A percentile compares a stretch with the other conserved stretches of the same genome.
Evolutionary conservation across 2,113 vertebrate genomes (phyloP).

Genomic region (Protobothrops flavoviridis): DNA sequence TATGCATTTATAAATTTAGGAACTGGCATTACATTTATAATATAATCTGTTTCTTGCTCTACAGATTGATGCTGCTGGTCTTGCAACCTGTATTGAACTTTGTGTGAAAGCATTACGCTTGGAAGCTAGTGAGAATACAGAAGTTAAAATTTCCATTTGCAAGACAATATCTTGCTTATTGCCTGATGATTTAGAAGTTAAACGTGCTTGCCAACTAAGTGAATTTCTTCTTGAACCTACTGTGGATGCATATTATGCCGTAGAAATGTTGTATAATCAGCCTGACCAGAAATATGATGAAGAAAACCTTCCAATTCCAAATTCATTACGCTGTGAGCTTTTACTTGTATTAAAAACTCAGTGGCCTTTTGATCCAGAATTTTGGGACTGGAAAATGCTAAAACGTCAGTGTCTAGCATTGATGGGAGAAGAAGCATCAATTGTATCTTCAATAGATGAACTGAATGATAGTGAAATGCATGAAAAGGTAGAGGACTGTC

Average conservation of each 20-base stretch:
- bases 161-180: conserved; percentile 96
- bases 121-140: conserved; percentile 83
- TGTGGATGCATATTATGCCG: conserved; percentile 94
- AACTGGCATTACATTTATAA: background rate
- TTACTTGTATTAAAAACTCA: conserved; percentile 94
- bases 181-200: conserved; percentile 92
- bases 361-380: conserved; percentile 98
- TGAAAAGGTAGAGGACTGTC: conserved; percentile 79
- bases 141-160: conserved; percentile 91
- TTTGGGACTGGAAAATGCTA: conserved; percentile 98
- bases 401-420: conserved; percentile 92
- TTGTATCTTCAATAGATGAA: conserved; percentile 95
- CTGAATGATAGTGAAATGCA: conserved; percentile 90
- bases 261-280: conserved; percentile 95
- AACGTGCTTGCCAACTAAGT: conserved; percentile 94
- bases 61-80: conserved; percentile 85
- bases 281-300: conserved; percentile 96
- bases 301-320: conserved; percentile 90
- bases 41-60: conserved; percentile 58
- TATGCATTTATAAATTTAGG: conserved; percentile 6
- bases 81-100: conserved; percentile 90
- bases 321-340: conserved; percentile 93
- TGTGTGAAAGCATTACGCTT: conserved; percentile 90
- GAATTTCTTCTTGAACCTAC: conserved; percentile 96
- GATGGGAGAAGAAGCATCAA: conserved; percentile 97